Percentiles rank a stretch among this genome's conserved stretches.
These are phyloP conservation scores for Saguinus imperator DNA, from an alignment of 2,113 vertebrate species.

Conservation along the genomic window DNA sequence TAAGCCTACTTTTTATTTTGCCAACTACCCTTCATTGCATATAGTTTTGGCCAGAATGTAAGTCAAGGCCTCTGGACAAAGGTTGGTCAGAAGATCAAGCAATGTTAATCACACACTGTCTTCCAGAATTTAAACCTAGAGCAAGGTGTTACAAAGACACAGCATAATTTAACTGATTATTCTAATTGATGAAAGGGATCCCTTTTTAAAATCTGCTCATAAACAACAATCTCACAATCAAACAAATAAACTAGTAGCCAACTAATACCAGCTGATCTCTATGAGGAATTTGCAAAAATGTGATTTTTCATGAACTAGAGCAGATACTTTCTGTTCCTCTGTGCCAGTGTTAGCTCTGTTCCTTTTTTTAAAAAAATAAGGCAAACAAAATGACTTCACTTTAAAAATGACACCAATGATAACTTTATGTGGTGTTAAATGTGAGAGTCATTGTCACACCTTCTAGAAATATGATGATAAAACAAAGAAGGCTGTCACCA, in stretches of 20 bases:
- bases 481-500: not conserved
- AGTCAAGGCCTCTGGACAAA: not conserved
- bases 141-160: not conserved
- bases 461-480: not conserved
- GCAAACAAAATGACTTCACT: not conserved
- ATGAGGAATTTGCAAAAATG: not conserved
- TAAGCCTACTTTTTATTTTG: not conserved
- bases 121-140: not conserved
- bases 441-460: not conserved
- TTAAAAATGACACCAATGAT: not conserved
- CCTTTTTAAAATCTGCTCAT: not conserved
- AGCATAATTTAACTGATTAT: not conserved
- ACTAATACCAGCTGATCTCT: not conserved
- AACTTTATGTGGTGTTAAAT: not conserved
- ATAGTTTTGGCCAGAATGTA: not conserved
- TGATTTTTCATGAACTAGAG: not conserved
- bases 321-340: not conserved
- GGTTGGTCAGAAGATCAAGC: not conserved
- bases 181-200: not conserved
- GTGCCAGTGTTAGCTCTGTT: not conserved
- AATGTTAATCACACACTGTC: not conserved
- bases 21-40: not conserved
- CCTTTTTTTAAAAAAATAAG: slow-evolving; percentile 3
- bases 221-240: not conserved
- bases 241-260: not conserved